These are phyloP conservation scores for Poecilia latipinna DNA, from an alignment of 2,113 vertebrate genomes.

Conservation along the genomic window DNA sequence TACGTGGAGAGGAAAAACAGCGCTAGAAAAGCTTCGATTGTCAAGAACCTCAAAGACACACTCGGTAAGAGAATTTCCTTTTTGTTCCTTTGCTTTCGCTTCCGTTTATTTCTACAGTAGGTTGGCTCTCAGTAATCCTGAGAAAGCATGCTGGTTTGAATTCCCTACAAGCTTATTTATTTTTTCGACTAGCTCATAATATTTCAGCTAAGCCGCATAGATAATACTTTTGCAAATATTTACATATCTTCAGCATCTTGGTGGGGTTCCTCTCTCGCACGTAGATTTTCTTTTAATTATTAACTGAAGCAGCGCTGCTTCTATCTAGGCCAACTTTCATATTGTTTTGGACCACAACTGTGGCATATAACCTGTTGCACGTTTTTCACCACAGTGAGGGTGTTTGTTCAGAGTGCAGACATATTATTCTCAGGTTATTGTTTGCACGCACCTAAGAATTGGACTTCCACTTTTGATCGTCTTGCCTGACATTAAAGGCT, in stretches of 20 bases:
- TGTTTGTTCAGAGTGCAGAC: constrained; percentile 10
- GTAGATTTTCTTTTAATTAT: not conserved
- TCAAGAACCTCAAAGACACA: constrained; percentile 92
- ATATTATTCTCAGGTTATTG: not conserved
- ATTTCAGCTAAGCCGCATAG: not conserved
- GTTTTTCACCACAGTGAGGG: constrained; percentile 34
- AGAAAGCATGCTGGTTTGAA: no score
- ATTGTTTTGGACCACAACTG: constrained; percentile 37
- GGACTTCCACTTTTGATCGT: not conserved
- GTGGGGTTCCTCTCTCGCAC: constrained; percentile 7
- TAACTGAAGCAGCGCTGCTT: not conserved
- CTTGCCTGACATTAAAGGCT: not conserved
- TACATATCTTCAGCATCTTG: constrained; percentile 1
- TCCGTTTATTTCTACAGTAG: not conserved
- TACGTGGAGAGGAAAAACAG: constrained; percentile 94
- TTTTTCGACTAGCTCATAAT: no score
- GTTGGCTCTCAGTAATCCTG: not conserved
- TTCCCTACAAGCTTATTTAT: no score
- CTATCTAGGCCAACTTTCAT: constrained; percentile 15
- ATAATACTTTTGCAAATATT: not conserved
- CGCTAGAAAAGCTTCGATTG: constrained; percentile 90
- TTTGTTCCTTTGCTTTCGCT: not conserved
- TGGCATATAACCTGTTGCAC: not conserved
- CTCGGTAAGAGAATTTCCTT: constrained; percentile 78
- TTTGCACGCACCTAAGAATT: not conserved